Conservation (phyloP, 2,113 vertebrate genomes). For the Thalassarche chlororhynchos region DNA sequence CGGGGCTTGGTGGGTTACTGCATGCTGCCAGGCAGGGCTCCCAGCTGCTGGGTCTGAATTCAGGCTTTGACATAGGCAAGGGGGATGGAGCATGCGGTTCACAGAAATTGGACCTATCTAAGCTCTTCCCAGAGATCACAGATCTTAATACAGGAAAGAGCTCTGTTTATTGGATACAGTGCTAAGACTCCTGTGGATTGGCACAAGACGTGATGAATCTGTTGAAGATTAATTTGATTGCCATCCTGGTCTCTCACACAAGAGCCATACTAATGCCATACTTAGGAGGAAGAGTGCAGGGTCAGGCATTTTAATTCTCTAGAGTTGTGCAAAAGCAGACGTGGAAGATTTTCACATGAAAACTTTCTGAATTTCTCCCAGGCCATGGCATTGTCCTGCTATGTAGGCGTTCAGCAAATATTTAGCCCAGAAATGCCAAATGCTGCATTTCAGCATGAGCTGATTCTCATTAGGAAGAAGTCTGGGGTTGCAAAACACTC, state of each 20-base stretch:
- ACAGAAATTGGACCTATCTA: constrained; percentile 46
- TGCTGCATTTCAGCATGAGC: neutral
- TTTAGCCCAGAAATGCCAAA: neutral
- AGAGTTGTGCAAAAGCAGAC: neutral
- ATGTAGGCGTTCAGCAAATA: neutral
- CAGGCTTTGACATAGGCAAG: constrained; percentile 22
- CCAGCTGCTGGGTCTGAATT: constrained; percentile 66
- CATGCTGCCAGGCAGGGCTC: constrained; percentile 4
- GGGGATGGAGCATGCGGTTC: neutral
- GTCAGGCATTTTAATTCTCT: neutral
- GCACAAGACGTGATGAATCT: neutral
- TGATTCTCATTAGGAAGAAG: neutral
- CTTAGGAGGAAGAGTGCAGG: neutral
- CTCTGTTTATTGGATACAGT: neutral
- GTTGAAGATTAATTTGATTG: too few relatives aligned
- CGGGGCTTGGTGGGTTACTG: constrained; percentile 69
- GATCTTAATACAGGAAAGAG: neutral
- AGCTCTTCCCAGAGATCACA: neutral
- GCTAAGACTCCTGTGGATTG: neutral
- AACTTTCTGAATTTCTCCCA: neutral
- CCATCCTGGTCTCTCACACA: neutral
- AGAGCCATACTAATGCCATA: rapidly evolving
- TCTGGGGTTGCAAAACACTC: neutral
- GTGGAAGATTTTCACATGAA: neutral
- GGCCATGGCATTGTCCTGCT: neutral